These are phyloP conservation scores for Apis dorsata DNA, from an alignment of 1,140 invertebrate species.

Conservation along the genomic window DNA sequence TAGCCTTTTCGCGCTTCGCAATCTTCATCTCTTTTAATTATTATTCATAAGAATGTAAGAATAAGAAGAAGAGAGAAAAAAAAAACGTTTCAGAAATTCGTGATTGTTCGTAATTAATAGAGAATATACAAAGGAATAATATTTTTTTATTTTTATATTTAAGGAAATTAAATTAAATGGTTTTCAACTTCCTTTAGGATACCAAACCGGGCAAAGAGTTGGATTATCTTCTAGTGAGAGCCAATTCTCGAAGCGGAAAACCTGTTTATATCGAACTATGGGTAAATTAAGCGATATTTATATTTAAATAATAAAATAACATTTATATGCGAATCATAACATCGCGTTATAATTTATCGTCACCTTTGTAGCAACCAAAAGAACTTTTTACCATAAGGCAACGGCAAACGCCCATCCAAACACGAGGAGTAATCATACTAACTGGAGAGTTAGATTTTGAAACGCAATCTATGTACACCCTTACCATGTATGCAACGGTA, in stretches of 20 bases:
- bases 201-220: conserved; percentile 89
- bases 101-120: no score
- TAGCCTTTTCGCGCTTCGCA: background rate
- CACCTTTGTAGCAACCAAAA: conserved; percentile 75
- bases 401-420: conserved; percentile 86
- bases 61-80: no score
- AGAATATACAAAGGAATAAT: no score
- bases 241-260: conserved; percentile 88
- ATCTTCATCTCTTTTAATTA: background rate
- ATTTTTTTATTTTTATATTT: no score
- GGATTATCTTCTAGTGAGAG: conserved; percentile 88
- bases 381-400: conserved; percentile 87
- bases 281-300: conserved; percentile 76
- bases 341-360: background rate
- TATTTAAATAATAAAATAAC: no score
- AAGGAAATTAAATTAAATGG: no score
- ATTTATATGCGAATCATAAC: no score
- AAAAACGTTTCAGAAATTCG: no score
- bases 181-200: conserved; percentile 79
- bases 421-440: conserved; percentile 88
- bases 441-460: conserved; percentile 91
- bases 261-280: conserved; percentile 90
- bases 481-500: conserved; percentile 91
- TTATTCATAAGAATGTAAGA: no score
- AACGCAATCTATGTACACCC: conserved; percentile 89